Conservation (phyloP, 2,113 vertebrate genomes). For the Orientallactaga bullata region DNA sequence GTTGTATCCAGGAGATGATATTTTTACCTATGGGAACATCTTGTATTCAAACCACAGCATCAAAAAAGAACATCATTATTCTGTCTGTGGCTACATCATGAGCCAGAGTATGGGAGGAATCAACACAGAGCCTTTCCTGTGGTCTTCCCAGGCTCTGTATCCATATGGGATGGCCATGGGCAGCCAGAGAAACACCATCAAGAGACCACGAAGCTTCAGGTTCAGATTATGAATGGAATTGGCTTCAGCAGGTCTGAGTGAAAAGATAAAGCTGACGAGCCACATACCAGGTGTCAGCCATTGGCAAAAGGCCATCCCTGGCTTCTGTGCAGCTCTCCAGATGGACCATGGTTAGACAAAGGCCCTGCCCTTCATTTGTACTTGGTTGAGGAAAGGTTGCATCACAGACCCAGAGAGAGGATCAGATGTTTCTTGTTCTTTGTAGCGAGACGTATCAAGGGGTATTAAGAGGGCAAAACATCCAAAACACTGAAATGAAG, state of each 20-base stretch:
- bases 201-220: not conserved
- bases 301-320: constrained; percentile 47
- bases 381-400: constrained; percentile 36
- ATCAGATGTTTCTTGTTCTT: not conserved
- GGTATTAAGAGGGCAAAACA: not conserved
- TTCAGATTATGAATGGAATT: constrained; percentile 29
- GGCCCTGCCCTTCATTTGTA: constrained; percentile 43
- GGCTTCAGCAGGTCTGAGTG: constrained; percentile 15
- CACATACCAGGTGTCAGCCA: constrained; percentile 28
- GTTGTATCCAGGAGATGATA: too few relatives aligned
- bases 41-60: too few relatives aligned
- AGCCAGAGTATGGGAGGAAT: not conserved
- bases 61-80: not conserved
- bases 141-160: not conserved
- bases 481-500: not conserved
- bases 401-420: not conserved
- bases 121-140: not conserved
- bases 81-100: not conserved
- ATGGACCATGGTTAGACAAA: constrained; percentile 25
- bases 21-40: too few relatives aligned
- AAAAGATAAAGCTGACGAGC: not conserved
- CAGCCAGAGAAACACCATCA: not conserved
- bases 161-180: not conserved
- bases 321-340: constrained; percentile 32
- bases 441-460: not conserved